phyloP scores from a whole-genome alignment of 2,797 vertebrate genomes.

The Anas bernieri region DNA sequence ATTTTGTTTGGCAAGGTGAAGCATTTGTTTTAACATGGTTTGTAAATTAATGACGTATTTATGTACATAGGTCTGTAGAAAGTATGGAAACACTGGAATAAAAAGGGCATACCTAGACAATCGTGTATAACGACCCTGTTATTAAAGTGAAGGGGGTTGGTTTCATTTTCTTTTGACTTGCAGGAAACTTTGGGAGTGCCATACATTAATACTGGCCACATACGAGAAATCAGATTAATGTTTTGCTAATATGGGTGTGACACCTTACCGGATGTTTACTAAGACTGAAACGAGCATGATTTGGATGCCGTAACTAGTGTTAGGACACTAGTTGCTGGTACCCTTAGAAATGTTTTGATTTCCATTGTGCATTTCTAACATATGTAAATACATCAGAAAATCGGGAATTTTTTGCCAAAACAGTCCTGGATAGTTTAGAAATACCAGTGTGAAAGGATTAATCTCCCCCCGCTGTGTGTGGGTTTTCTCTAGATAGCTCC shows the following conservation, averaged over 20 bases:
- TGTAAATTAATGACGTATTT: conserved; percentile 56
- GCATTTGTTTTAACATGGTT: conserved; percentile 29
- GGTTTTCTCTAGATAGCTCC: neutral
- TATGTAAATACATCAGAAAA: neutral
- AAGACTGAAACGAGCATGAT: neutral
- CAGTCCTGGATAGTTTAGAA: neutral
- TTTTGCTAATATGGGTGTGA: neutral
- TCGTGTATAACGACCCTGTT: neutral
- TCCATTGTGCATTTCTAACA: neutral
- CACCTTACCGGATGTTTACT: neutral
- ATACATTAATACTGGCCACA: accelerated
- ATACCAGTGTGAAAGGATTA: neutral
- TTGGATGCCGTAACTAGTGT: accelerated
- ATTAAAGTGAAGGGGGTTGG: neutral
- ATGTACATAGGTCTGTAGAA: conserved; percentile 50
- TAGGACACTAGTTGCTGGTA: neutral
- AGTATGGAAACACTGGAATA: conserved; percentile 47
- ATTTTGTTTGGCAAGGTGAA: conserved; percentile 2
- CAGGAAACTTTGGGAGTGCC: conserved; percentile 5
- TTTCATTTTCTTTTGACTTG: neutral
- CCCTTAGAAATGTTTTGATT: neutral
- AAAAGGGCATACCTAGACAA: conserved; percentile 21
- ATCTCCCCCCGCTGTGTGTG: accelerated
- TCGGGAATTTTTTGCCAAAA: neutral
- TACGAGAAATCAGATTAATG: neutral